Evolutionary conservation across 1,140 invertebrate species (phyloP).

Genomic region (Drosophila sturtevanti): DNA sequence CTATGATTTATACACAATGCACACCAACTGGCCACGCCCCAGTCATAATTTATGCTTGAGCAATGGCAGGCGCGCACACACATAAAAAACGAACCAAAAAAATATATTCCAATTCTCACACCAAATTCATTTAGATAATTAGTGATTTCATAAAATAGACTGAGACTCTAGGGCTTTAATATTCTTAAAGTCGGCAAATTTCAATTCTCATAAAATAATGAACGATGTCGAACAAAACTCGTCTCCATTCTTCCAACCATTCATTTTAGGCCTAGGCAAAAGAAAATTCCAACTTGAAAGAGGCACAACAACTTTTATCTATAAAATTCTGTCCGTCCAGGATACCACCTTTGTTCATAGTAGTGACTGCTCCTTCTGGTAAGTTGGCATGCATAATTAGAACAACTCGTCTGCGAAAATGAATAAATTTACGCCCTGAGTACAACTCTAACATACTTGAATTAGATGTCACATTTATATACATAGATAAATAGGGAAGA

Average conservation of each 20-base stretch:
- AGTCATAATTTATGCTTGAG: slow-evolving; percentile 64
- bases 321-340: not conserved
- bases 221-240: not conserved
- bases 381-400: slow-evolving; percentile 60
- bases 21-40: slow-evolving; percentile 47
- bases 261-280: slow-evolving; percentile 4
- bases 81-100: slow-evolving; percentile 25
- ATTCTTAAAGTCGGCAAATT: slow-evolving; percentile 2
- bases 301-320: not conserved
- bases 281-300: slow-evolving; percentile 23
- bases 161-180: slow-evolving; percentile 11
- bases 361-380: not conserved
- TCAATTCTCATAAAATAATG: not conserved
- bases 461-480: slow-evolving; percentile 20
- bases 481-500: slow-evolving; percentile 16
- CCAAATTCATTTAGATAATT: slow-evolving; percentile 64
- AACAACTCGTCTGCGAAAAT: slow-evolving; percentile 63
- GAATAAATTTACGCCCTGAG: slow-evolving; percentile 64
- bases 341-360: not conserved
- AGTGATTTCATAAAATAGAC: slow-evolving; percentile 39
- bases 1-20: slow-evolving; percentile 60
- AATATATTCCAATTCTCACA: slow-evolving; percentile 15
- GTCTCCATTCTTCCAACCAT: not conserved
- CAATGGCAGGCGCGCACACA: slow-evolving; percentile 13
- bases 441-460: slow-evolving; percentile 38